A percentile compares a stretch with the other conserved stretches of the same genome.
phyloP scores from a whole-genome alignment of 2,113 vertebrate genomes.

The Tylochromis polylepis region DNA sequence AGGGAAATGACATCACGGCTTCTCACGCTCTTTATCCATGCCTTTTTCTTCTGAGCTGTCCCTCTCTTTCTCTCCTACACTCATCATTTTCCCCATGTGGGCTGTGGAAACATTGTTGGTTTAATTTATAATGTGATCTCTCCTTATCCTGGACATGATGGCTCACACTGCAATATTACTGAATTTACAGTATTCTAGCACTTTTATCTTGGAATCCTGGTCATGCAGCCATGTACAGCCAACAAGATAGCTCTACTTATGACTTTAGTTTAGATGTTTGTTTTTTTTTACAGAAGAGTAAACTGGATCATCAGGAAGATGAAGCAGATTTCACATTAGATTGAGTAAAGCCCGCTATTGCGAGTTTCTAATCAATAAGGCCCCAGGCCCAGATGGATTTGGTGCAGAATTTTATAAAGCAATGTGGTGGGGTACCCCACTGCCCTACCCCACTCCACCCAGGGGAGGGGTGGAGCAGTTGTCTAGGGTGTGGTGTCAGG shows the following conservation, averaged over 20 bases:
- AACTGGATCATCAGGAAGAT: too few relatives aligned
- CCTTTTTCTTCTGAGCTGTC: slow-evolving; percentile 21
- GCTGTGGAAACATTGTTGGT: background rate
- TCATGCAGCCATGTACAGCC: background rate
- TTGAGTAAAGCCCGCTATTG: too few relatives aligned
- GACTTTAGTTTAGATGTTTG: background rate
- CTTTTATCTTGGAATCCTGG: too few relatives aligned
- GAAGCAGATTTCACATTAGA: too few relatives aligned
- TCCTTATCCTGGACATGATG: background rate
- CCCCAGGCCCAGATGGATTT: too few relatives aligned
- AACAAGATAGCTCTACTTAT: background rate
- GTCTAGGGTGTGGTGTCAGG: too few relatives aligned
- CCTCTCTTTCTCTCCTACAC: background rate
- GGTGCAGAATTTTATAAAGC: too few relatives aligned
- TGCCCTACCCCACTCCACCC: too few relatives aligned
- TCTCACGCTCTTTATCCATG: slow-evolving; percentile 51
- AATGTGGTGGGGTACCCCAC: too few relatives aligned
- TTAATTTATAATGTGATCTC: background rate
- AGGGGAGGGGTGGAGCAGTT: too few relatives aligned
- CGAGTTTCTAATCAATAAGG: too few relatives aligned
- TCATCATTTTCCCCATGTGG: background rate
- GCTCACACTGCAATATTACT: background rate
- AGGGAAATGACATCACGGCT: slow-evolving; percentile 25
- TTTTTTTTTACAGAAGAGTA: background rate
- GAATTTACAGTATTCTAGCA: background rate